phyloP scores from a whole-genome alignment of 2,888 invertebrate species.

The Entomobrya multifasciata region DNA sequence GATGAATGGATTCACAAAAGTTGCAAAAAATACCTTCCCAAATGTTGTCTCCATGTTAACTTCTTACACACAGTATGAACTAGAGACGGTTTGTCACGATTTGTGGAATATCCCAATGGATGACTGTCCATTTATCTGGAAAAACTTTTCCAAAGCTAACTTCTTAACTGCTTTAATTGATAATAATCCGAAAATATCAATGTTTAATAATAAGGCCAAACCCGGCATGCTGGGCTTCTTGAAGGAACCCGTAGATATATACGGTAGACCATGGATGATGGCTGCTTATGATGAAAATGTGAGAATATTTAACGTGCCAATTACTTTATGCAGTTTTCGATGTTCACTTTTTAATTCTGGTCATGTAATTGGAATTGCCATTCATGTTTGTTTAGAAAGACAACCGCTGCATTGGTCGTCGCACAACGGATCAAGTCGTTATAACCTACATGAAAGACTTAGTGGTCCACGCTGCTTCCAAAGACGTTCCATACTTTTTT shows the following conservation, averaged over 20 bases:
- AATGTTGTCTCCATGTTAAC: conserved; percentile 92
- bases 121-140: conserved; percentile 89
- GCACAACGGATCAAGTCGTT: no score
- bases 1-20: conserved; percentile 94
- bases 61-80: conserved; percentile 83
- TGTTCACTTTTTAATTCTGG: no score
- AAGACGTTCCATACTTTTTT: no score
- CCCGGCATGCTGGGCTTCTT: conserved; percentile 87
- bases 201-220: conserved; percentile 89
- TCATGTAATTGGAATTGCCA: no score
- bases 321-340: no score
- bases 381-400: no score
- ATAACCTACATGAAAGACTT: no score
- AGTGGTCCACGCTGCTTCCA: no score
- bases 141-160: conserved; percentile 84
- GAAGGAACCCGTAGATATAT: conserved; percentile 90
- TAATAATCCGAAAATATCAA: conserved; percentile 87
- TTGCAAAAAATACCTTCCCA: conserved; percentile 93
- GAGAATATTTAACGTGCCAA: no score
- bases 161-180: conserved; percentile 82
- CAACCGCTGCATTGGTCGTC: no score
- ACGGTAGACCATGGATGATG: conserved; percentile 87
- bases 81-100: conserved; percentile 77
- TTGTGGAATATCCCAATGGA: conserved; percentile 84
- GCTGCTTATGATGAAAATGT: conserved; percentile 80